Conservation (phyloP, 1,140 invertebrate genomes). For the Mizuhopecten yessoensis region DNA sequence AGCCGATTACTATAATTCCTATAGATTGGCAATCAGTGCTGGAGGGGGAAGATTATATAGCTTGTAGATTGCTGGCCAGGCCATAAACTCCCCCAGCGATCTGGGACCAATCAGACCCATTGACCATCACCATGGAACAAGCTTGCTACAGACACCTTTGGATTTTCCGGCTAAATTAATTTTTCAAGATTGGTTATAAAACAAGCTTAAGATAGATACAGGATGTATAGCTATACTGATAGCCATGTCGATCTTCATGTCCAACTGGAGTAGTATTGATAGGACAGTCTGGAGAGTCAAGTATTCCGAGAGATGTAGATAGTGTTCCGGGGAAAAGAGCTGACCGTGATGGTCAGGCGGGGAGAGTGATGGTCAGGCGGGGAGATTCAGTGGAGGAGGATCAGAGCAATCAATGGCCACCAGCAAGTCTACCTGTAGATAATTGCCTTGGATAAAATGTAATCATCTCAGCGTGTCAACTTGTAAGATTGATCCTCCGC, state of each 20-base stretch:
- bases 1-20: neutral
- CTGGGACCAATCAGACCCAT: neutral
- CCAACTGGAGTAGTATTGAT: neutral
- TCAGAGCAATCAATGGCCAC: neutral
- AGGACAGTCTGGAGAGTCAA: neutral
- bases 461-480: neutral
- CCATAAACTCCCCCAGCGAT: neutral
- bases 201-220: neutral
- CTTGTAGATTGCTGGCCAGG: neutral
- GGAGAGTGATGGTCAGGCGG: neutral
- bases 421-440: conserved; percentile 1
- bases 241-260: too few relatives aligned
- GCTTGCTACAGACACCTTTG: neutral
- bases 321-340: neutral
- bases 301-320: conserved; percentile 1
- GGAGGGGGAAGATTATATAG: neutral
- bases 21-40: conserved; percentile 7
- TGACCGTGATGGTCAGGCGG: neutral
- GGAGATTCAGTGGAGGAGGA: neutral
- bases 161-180: neutral
- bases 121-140: neutral
- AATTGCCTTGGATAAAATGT: neutral
- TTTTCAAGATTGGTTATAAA: conserved; percentile 29
- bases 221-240: too few relatives aligned
- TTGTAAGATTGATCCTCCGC: neutral